These are phyloP conservation scores for Crocallis elinguaria DNA, from an alignment of 2,888 invertebrate genomes.

Conservation along the genomic window DNA sequence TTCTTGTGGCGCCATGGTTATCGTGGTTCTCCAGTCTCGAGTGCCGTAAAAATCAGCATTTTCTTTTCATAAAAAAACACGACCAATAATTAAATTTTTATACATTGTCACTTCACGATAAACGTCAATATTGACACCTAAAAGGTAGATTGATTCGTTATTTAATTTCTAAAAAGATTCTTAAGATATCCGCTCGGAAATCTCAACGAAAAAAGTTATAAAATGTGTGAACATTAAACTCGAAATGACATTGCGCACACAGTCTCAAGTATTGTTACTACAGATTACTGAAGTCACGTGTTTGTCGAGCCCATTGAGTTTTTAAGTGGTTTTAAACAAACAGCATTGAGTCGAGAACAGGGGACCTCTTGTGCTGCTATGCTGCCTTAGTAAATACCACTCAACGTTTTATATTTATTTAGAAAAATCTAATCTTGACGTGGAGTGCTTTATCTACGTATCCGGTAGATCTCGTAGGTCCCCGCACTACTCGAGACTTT, in stretches of 20 bases:
- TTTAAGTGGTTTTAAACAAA: constrained; percentile 78
- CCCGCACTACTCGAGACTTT: constrained; percentile 49
- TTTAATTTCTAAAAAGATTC: neutral
- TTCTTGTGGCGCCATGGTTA: constrained; percentile 61
- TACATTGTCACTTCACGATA: too few species aligned
- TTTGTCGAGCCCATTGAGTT: constrained; percentile 69
- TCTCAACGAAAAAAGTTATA: neutral
- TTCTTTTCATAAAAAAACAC: neutral
- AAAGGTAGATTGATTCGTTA: neutral
- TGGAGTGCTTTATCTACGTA: constrained; percentile 71
- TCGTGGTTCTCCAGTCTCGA: neutral
- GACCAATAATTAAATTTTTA: neutral
- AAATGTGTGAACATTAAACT: constrained; percentile 33
- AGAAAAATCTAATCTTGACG: constrained; percentile 46
- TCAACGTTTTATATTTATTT: constrained; percentile 34
- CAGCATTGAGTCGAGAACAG: constrained; percentile 59
- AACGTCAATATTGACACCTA: neutral
- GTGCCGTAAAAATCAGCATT: constrained; percentile 21
- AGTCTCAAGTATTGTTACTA: constrained; percentile 63
- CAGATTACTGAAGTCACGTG: constrained; percentile 68
- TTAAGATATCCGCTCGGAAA: constrained; percentile 1
- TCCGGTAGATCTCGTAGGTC: constrained; percentile 58
- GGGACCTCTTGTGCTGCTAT: constrained; percentile 32
- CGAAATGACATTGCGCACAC: constrained; percentile 29
- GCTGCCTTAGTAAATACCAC: constrained; percentile 30